These are phyloP conservation scores for Seira musarum DNA, from an alignment of 2,888 invertebrate species.

Conservation along the genomic window DNA sequence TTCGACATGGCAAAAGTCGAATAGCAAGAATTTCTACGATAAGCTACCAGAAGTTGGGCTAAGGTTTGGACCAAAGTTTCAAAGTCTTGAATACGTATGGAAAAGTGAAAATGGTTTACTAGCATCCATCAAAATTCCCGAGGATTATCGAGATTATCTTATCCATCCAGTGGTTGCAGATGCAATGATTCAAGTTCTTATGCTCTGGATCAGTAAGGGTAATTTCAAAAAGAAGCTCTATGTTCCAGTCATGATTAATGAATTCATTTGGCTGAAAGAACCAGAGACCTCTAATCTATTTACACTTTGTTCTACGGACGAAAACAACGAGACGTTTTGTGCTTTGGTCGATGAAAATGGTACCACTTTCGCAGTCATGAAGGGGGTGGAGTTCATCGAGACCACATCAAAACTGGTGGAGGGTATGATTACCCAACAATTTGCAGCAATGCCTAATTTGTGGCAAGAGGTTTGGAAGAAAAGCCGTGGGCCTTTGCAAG, in stretches of 20 bases:
- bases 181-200: conserved; percentile 30
- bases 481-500: neutral
- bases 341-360: neutral
- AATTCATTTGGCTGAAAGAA: conserved; percentile 27
- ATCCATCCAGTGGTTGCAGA: conserved; percentile 54
- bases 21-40: conserved; percentile 27
- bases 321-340: neutral
- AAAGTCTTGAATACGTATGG: conserved; percentile 31
- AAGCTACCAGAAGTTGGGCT: conserved; percentile 41
- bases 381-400: conserved; percentile 22
- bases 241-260: conserved; percentile 23
- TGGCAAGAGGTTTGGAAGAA: conserved; percentile 44
- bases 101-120: neutral
- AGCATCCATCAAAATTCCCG: conserved; percentile 17
- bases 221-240: conserved; percentile 9
- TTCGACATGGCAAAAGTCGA: neutral
- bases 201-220: conserved; percentile 12
- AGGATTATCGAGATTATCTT: conserved; percentile 13
- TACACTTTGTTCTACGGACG: neutral
- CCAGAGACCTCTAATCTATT: neutral
- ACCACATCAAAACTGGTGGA: conserved; percentile 35
- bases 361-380: neutral
- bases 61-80: conserved; percentile 28
- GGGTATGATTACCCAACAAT: neutral
- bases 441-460: conserved; percentile 28